A percentile compares a stretch with the other conserved stretches of the same genome.
These are phyloP conservation scores for Xestia c-nigrum DNA, from an alignment of 2,888 invertebrate genomes.

Conservation along the genomic window DNA sequence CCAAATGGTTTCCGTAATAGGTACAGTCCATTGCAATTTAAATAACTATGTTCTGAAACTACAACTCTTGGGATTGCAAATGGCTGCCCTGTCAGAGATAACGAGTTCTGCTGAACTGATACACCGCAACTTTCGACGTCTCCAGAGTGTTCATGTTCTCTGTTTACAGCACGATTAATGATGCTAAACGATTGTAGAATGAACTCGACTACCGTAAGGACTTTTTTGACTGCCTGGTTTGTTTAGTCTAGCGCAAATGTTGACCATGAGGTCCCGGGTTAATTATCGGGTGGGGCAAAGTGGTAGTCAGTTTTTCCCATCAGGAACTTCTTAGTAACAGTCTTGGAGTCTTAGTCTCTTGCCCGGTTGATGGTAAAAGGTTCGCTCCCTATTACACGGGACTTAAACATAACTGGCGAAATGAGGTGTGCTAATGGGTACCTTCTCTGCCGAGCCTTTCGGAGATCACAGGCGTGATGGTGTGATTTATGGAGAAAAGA, in stretches of 20 bases:
- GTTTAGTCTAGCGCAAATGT: not conserved
- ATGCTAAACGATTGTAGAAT: not conserved
- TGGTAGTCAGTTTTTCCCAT: too few species aligned
- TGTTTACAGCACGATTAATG: not conserved
- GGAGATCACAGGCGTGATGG: not conserved
- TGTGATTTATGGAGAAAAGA: too few species aligned
- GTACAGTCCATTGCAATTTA: not conserved
- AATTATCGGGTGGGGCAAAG: too few species aligned
- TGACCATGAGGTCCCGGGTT: not conserved
- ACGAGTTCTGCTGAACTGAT: not conserved
- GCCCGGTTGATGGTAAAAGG: not conserved
- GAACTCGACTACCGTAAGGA: not conserved
- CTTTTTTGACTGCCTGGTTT: not conserved
- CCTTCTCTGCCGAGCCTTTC: not conserved
- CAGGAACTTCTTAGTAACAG: too few species aligned
- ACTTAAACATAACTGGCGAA: not conserved
- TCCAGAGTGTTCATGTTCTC: not conserved
- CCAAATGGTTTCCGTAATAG: not conserved
- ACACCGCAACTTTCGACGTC: constrained; percentile 11
- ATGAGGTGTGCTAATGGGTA: not conserved
- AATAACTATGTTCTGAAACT: constrained; percentile 3
- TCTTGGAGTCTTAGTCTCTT: too few species aligned
- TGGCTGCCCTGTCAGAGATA: constrained; percentile 28
- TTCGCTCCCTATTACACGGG: too few species aligned
- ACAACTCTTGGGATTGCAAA: constrained; percentile 13